A percentile compares a stretch with the other conserved stretches of the same genome.
Conservation (phyloP, 2,797 vertebrate species). For the Falco columbarius region DNA sequence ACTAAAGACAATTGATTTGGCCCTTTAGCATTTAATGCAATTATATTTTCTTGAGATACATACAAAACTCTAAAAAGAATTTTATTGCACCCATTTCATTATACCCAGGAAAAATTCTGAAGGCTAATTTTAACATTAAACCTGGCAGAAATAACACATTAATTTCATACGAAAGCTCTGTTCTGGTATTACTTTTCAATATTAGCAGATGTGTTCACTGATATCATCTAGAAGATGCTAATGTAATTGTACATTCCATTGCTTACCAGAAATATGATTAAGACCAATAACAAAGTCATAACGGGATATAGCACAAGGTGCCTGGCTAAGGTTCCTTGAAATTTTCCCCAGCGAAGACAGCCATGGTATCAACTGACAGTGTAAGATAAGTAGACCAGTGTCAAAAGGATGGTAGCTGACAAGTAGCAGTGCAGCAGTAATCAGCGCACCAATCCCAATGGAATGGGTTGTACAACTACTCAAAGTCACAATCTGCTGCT, state of each 20-base stretch:
- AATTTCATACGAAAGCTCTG: neutral
- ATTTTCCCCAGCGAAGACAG: neutral
- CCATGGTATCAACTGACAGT: neutral
- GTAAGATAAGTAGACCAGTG: neutral
- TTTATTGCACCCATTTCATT: neutral
- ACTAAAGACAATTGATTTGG: neutral
- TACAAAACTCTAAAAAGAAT: neutral
- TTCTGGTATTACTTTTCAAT: neutral
- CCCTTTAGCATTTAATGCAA: neutral
- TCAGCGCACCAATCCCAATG: neutral
- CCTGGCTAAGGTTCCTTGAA: neutral
- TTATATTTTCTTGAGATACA: neutral
- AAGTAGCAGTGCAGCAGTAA: neutral
- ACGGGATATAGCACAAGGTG: neutral
- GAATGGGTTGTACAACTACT: neutral
- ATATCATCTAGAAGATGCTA: neutral
- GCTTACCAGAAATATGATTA: neutral
- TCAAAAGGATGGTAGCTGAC: neutral
- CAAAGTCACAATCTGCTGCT: neutral
- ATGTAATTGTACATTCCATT: neutral
- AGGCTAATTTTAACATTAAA: neutral
- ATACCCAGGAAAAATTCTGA: neutral
- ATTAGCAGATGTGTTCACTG: neutral
- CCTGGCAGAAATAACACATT: neutral
- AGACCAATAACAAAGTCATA: neutral